A percentile compares a stretch with the other conserved stretches of the same genome.
phyloP scores from a whole-genome alignment of 2,888 invertebrate genomes.

The Proisotoma minuta region DNA sequence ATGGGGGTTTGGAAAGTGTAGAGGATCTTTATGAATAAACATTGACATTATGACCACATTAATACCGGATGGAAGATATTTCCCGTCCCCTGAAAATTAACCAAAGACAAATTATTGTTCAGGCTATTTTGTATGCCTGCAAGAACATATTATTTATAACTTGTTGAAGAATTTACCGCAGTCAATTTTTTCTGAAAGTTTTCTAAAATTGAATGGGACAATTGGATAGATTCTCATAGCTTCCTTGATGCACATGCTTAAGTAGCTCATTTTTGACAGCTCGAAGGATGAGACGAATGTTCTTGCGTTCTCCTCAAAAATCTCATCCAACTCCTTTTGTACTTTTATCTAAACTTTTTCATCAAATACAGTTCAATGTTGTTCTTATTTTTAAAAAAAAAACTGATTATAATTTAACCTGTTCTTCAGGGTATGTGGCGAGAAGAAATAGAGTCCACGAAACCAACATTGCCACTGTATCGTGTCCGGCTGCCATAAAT shows the following conservation, averaged over 20 bases:
- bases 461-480: conserved; percentile 13
- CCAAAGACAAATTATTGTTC: not conserved
- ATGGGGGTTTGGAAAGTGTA: not conserved
- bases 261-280: conserved; percentile 6
- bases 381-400: not conserved
- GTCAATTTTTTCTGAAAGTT: not conserved
- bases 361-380: too few relatives aligned
- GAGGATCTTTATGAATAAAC: conserved; percentile 6
- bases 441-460: not conserved
- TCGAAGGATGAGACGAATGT: not conserved
- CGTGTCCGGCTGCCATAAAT: conserved; percentile 27
- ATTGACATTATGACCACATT: not conserved
- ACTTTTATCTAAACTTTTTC: conserved; percentile 7
- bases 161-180: not conserved
- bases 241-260: conserved; percentile 9
- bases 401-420: not conserved
- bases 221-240: not conserved
- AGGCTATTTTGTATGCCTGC: not conserved
- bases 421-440: not conserved
- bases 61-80: conserved; percentile 1
- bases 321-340: not conserved
- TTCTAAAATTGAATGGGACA: conserved; percentile 1
- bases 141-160: not conserved
- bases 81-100: not conserved
- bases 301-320: not conserved